Evolutionary conservation across 2,888 invertebrate species (phyloP).

Genomic region (Glaucopsyche alexis): DNA sequence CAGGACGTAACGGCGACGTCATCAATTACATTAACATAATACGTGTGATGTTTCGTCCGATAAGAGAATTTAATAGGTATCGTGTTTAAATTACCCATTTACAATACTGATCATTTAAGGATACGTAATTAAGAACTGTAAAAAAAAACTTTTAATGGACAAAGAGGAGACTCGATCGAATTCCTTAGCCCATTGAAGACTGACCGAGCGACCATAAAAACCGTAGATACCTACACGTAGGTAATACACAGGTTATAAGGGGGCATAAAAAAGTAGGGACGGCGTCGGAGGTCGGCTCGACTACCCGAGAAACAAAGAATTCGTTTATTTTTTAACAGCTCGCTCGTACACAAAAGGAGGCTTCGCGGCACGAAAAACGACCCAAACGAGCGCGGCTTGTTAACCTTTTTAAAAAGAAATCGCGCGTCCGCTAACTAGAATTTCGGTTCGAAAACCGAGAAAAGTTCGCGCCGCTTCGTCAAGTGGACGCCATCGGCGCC

Average conservation of each 20-base stretch:
- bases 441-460: slow-evolving; percentile 77
- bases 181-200: slow-evolving; percentile 79
- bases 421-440: slow-evolving; percentile 77
- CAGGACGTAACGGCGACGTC: slow-evolving; percentile 30
- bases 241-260: slow-evolving; percentile 79
- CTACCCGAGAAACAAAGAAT: slow-evolving; percentile 80
- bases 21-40: slow-evolving; percentile 27
- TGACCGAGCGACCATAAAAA: slow-evolving; percentile 78
- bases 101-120: slow-evolving; percentile 45
- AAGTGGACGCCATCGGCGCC: slow-evolving; percentile 70
- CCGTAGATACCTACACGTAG: slow-evolving; percentile 79
- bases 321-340: slow-evolving; percentile 81
- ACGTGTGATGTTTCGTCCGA: slow-evolving; percentile 17
- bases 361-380: slow-evolving; percentile 75
- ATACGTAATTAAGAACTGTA: slow-evolving; percentile 46
- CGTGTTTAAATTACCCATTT: slow-evolving; percentile 39
- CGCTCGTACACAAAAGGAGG: slow-evolving; percentile 77
- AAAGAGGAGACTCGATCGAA: slow-evolving; percentile 77
- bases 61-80: slow-evolving; percentile 29
- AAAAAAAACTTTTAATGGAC: slow-evolving; percentile 50
- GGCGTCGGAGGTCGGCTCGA: slow-evolving; percentile 78
- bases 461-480: slow-evolving; percentile 62
- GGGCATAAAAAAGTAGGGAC: slow-evolving; percentile 77
- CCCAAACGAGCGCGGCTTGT: slow-evolving; percentile 77
- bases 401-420: slow-evolving; percentile 79